Evolutionary conservation across 2,113 vertebrate species (phyloP).

Genomic region (Dasyornis broadbenti): DNA sequence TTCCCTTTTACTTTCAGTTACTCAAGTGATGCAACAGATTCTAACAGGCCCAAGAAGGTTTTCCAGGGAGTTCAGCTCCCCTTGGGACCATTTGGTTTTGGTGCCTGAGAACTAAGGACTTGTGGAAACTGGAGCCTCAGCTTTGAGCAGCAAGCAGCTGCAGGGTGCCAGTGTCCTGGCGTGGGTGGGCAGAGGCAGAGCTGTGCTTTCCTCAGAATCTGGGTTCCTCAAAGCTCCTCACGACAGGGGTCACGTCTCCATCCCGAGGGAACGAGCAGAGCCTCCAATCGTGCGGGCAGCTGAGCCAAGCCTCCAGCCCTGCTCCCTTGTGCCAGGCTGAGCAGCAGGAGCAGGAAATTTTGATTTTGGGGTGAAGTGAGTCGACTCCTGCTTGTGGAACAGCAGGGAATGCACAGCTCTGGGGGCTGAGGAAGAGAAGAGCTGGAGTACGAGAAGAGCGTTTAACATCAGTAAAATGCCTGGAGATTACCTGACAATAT

Average conservation of each 20-base stretch:
- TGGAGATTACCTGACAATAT: background rate
- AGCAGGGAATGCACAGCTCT: fast-evolving
- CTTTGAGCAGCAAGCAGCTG: background rate
- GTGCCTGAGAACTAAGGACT: background rate
- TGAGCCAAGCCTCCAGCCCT: background rate
- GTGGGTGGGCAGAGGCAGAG: background rate
- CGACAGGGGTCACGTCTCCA: background rate
- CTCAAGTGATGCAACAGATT: background rate
- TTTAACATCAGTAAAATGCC: background rate
- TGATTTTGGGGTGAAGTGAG: fast-evolving
- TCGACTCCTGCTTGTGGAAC: background rate
- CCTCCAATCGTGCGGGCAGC: background rate
- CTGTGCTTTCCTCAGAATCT: background rate
- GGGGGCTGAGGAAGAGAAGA: background rate
- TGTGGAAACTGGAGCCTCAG: background rate
- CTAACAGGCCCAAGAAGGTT: background rate
- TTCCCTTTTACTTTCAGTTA: background rate
- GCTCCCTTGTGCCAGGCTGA: background rate
- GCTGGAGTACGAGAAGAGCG: background rate
- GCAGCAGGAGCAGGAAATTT: background rate
- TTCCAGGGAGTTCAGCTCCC: background rate
- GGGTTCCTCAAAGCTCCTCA: background rate
- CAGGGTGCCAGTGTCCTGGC: background rate
- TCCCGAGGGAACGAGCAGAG: background rate
- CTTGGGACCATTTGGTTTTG: background rate